Conservation (phyloP, 2,888 invertebrate species). For the Phorcus lineatus region DNA sequence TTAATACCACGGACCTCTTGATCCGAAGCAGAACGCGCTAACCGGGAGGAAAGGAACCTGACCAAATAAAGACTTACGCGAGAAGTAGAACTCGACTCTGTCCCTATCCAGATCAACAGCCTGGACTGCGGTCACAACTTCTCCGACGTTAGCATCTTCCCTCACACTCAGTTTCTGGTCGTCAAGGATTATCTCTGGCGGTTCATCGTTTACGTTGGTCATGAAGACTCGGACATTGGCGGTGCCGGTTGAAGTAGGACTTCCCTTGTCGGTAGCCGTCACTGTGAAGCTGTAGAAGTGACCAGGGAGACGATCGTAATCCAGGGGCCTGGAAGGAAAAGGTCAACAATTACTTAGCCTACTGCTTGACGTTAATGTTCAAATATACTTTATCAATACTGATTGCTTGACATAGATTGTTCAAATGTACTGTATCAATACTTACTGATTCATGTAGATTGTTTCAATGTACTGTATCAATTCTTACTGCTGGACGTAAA, state of each 20-base stretch:
- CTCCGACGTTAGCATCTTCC: slow-evolving; percentile 79
- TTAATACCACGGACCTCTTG: too few relatives aligned
- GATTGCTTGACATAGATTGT: too few relatives aligned
- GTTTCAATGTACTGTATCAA: too few relatives aligned
- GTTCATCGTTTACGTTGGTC: slow-evolving; percentile 98
- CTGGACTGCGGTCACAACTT: slow-evolving; percentile 95
- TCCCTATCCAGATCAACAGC: slow-evolving; percentile 98
- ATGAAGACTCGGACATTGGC: slow-evolving; percentile 96
- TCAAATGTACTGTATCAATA: too few relatives aligned
- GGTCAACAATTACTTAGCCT: background rate
- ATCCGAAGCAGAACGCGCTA: too few relatives aligned
- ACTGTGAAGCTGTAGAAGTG: slow-evolving; percentile 89
- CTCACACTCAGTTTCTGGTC: slow-evolving; percentile 55
- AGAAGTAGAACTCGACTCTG: slow-evolving; percentile 89
- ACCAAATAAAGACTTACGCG: slow-evolving; percentile 47
- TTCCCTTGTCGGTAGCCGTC: slow-evolving; percentile 95
- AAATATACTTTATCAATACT: background rate
- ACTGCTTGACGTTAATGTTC: background rate
- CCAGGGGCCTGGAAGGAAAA: slow-evolving; percentile 60
- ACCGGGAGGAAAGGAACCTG: too few relatives aligned
- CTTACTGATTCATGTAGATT: too few relatives aligned
- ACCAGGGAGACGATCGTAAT: slow-evolving; percentile 68
- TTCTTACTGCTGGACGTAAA: too few relatives aligned
- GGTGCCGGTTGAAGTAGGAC: slow-evolving; percentile 92
- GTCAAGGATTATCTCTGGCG: slow-evolving; percentile 79